Conservation (phyloP, 2,888 invertebrate genomes). For the Macrosiphum euphorbiae region DNA sequence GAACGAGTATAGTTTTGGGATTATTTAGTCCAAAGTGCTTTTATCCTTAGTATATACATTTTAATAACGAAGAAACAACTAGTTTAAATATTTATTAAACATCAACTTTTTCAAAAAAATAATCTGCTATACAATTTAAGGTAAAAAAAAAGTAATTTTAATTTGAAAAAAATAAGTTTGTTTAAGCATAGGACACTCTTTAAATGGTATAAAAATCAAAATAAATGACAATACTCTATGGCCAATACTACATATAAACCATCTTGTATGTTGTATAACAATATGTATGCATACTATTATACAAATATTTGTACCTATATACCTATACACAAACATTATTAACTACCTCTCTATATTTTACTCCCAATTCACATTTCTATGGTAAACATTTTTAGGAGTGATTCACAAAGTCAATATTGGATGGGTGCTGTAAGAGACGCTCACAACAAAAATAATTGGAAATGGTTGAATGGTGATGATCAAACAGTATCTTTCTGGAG, state of each 20-base stretch:
- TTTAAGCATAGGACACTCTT: neutral
- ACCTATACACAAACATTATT: neutral
- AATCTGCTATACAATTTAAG: too few species aligned
- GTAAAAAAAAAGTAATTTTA: neutral
- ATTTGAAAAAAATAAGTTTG: neutral
- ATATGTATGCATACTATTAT: neutral
- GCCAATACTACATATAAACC: neutral
- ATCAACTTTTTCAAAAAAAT: too few species aligned
- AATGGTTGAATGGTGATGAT: constrained; percentile 90
- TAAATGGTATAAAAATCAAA: neutral
- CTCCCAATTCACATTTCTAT: neutral
- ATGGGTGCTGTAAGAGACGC: constrained; percentile 92
- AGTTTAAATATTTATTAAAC: too few species aligned
- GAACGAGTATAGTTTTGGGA: neutral
- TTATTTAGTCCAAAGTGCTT: neutral
- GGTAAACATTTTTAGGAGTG: constrained; percentile 76
- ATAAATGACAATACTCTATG: neutral
- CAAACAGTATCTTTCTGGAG: constrained; percentile 94
- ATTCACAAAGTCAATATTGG: constrained; percentile 94
- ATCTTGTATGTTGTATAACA: neutral
- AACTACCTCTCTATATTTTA: neutral
- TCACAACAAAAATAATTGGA: constrained; percentile 84
- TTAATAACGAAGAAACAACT: neutral
- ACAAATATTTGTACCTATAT: neutral
- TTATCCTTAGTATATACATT: neutral